These are phyloP conservation scores for Porites lobata DNA, from an alignment of 92 coral and sea anemone genomes.

Conservation along the genomic window DNA sequence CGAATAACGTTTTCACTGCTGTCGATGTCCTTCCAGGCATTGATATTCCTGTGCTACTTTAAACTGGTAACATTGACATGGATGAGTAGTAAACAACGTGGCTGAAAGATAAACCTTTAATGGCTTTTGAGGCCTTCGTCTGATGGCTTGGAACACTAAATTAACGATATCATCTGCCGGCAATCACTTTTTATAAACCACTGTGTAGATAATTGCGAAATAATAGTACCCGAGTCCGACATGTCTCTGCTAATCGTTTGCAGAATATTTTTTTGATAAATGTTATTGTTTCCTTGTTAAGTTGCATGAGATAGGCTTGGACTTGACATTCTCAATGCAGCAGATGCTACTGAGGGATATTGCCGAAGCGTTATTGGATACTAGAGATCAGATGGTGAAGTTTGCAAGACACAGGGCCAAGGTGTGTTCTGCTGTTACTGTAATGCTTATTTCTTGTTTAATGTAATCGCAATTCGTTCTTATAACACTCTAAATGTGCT, in stretches of 20 bases:
- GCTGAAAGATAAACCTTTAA: no score
- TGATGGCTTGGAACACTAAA: no score
- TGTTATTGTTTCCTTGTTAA: conserved; percentile 23
- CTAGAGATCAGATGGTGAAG: conserved; percentile 93
- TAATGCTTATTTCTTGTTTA: not conserved
- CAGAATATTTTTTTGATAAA: not conserved
- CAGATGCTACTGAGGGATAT: conserved; percentile 92
- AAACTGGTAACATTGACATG: no score
- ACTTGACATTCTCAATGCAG: conserved; percentile 97
- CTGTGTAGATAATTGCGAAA: no score
- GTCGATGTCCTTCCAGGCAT: no score
- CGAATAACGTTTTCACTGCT: no score
- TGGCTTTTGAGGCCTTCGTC: no score
- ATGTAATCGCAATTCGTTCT: not conserved
- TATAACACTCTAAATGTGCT: not conserved
- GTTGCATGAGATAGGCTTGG: conserved; percentile 95
- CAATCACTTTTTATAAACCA: no score
- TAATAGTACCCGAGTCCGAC: no score
- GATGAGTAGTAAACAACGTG: no score
- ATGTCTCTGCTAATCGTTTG: not conserved
- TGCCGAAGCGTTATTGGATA: conserved; percentile 92
- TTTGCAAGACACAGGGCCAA: conserved; percentile 94
- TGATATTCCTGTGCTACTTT: no score
- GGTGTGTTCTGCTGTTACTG: conserved; percentile 43
- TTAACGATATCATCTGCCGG: no score